Conservation (phyloP, 2,797 vertebrate genomes). For the Lutjanus campechanus region DNA sequence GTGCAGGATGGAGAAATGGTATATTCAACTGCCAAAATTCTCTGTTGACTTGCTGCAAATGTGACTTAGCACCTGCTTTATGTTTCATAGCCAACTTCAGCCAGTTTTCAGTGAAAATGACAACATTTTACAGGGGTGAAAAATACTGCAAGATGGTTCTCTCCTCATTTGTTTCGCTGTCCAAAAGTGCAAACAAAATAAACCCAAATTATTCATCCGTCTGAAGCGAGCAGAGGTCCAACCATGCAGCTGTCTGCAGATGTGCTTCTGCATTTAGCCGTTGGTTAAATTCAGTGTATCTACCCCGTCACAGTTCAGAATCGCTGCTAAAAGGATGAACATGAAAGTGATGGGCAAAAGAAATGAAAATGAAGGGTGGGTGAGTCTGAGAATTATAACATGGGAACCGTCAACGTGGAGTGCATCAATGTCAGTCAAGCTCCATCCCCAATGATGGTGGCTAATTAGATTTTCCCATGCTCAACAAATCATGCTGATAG, state of each 20-base stretch:
- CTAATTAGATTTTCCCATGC: constrained; percentile 79
- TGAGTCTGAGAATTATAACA: constrained; percentile 62
- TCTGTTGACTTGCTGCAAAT: background rate
- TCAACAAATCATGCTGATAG: constrained; percentile 75
- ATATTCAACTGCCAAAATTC: background rate
- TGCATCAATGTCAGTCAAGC: constrained; percentile 75
- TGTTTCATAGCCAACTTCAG: constrained; percentile 31
- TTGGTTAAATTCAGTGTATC: constrained; percentile 58
- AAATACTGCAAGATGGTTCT: constrained; percentile 21
- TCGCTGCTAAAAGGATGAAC: constrained; percentile 60
- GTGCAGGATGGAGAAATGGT: constrained; percentile 3
- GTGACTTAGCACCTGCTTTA: background rate
- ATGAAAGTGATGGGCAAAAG: constrained; percentile 58
- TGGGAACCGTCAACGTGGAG: constrained; percentile 56
- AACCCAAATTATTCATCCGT: constrained; percentile 39
- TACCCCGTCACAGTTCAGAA: constrained; percentile 54
- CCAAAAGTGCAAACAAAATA: constrained; percentile 34
- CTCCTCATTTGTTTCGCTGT: constrained; percentile 29
- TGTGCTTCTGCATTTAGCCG: constrained; percentile 49
- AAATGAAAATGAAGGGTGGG: constrained; percentile 61
- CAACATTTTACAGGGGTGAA: constrained; percentile 12
- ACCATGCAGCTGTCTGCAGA: constrained; percentile 45
- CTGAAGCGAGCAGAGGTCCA: constrained; percentile 29
- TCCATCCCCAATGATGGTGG: constrained; percentile 65
- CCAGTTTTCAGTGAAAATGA: constrained; percentile 11